Evolutionary conservation across 1,140 invertebrate genomes (phyloP), one percentile per base, ranked within the genome.

Genomic region (Limonius californicus): DNA sequence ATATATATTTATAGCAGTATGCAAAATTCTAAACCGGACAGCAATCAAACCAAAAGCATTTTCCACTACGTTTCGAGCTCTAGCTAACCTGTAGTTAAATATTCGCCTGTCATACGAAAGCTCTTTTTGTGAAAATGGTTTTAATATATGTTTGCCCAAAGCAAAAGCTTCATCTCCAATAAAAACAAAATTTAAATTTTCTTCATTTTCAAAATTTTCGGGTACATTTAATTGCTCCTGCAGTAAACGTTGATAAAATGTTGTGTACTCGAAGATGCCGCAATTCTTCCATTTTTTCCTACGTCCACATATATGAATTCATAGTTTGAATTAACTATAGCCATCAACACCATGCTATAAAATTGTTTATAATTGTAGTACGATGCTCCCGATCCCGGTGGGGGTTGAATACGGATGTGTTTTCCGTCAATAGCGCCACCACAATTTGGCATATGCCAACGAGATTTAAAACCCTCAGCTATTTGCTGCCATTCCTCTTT

Each of bases 81-180:
- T 39, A 18, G 11, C 23, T 16, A 43, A 21, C 57, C 54, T 42
- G 11, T 62, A 43, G 61, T 83, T 81, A 67, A 76, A 82, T 53
- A 80, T 70, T 55, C 70, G 67, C 67, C 80, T 66, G 59, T 72
- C 54, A 12, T 69, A 50, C 50, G 61, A 61, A n/a, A 77, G 62
- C 72, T 67, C 55, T 18, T 64, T 69, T 18, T 68, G 67, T 35
- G 68, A 62, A 65, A 72, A 81, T 59, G 77, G 76, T 55, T 75
- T 77, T 23, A 56, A 21, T 21, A 62, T 42, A 45, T 62, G 12
- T 23, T 55, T 23, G 16, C 45, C 27, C 7, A 62, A 45, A 23
- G 53, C 16, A 62, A 62, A 62, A 8, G 60, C 23, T 16, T 56
- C 60, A 27, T 62, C 53, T 1, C 14, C 53, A 1, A 62, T n/a